Conservation (phyloP, 2,797 vertebrate species). For the Harpagifer antarcticus region DNA sequence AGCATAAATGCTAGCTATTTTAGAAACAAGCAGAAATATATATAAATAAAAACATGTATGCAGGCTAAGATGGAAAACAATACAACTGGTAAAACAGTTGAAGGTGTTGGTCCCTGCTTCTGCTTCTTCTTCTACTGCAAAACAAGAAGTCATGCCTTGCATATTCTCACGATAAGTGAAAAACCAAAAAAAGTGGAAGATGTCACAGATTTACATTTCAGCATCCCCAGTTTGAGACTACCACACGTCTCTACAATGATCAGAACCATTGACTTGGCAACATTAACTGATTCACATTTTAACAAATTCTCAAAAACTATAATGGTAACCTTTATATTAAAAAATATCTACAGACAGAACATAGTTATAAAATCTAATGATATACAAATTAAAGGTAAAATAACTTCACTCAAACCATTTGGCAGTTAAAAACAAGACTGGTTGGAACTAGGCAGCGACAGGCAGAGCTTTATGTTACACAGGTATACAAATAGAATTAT, state of each 20-base stretch:
- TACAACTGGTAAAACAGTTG: too few relatives aligned
- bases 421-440: neutral
- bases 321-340: neutral
- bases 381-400: neutral
- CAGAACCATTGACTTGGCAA: neutral
- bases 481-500: slow-evolving; percentile 23
- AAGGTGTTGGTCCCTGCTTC: neutral
- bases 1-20: neutral
- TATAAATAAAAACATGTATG: neutral
- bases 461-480: slow-evolving; percentile 13
- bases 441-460: slow-evolving; percentile 2
- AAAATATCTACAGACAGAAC: neutral
- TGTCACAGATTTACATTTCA: neutral
- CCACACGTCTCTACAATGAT: neutral
- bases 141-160: neutral
- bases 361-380: neutral
- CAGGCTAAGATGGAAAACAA: too few relatives aligned
- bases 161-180: neutral
- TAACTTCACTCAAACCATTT: neutral
- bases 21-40: neutral
- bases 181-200: neutral
- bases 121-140: neutral
- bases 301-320: neutral
- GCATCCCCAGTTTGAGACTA: neutral
- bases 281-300: neutral